These are phyloP conservation scores for Tetrapedia diversipes DNA, from an alignment of 2,888 invertebrate species.

Conservation along the genomic window DNA sequence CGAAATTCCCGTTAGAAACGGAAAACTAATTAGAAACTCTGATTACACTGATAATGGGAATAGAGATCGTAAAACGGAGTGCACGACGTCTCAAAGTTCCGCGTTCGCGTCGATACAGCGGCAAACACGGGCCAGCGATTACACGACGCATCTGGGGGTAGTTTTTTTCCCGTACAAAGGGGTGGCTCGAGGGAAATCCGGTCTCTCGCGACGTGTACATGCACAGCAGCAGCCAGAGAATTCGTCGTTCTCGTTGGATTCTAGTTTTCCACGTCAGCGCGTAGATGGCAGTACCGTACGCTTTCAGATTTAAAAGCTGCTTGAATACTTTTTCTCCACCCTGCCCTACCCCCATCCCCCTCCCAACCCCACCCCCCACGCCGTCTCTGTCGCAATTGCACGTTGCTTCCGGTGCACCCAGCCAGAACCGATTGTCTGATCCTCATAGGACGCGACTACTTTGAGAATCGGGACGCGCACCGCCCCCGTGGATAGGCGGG, in stretches of 20 bases:
- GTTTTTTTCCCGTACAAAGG: slow-evolving; percentile 54
- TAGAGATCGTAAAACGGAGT: too few species aligned
- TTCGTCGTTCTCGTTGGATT: slow-evolving; percentile 60
- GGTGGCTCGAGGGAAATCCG: slow-evolving; percentile 47
- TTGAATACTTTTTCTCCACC: slow-evolving; percentile 31
- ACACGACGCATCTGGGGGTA: slow-evolving; percentile 41
- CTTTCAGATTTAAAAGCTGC: slow-evolving; percentile 66
- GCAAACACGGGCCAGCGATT: slow-evolving; percentile 37
- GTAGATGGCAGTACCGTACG: slow-evolving; percentile 74
- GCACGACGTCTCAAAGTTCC: background rate
- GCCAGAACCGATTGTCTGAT: slow-evolving; percentile 15
- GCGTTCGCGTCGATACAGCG: background rate
- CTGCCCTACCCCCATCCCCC: background rate
- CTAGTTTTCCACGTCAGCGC: slow-evolving; percentile 69
- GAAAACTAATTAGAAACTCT: too few species aligned
- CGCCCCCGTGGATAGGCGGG: background rate
- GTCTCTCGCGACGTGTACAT: slow-evolving; percentile 42
- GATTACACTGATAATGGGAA: too few species aligned
- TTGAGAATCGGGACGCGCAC: background rate
- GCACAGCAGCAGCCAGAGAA: slow-evolving; percentile 36
- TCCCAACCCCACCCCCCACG: background rate
- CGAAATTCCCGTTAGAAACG: too few species aligned
- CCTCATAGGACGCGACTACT: slow-evolving; percentile 15
- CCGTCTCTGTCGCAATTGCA: slow-evolving; percentile 22
- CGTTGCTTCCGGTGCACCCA: slow-evolving; percentile 20